phyloP scores from a whole-genome alignment of 2,888 invertebrate species.

The Plagodis pulveraria region DNA sequence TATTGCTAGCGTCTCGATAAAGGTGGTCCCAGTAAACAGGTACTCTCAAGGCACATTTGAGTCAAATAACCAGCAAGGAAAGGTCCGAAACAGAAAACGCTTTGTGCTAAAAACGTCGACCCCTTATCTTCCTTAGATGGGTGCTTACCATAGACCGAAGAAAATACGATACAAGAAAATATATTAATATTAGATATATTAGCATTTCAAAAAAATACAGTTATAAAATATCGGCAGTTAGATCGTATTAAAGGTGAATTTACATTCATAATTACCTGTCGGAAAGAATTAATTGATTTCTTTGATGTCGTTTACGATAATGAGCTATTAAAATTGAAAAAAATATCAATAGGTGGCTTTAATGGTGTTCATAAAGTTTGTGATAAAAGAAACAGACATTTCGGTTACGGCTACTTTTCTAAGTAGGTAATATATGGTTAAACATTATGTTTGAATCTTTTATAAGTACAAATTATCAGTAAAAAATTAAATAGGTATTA shows the following conservation, averaged over 20 bases:
- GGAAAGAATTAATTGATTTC: slow-evolving; percentile 28
- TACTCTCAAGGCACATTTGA: slow-evolving; percentile 75
- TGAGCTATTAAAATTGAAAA: slow-evolving; percentile 6
- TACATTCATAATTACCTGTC: slow-evolving; percentile 11
- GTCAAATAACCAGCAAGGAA: slow-evolving; percentile 77
- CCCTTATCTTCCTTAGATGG: slow-evolving; percentile 79
- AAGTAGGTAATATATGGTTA: too few relatives aligned
- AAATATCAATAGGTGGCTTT: background rate
- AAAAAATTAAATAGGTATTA: too few relatives aligned
- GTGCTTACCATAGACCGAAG: slow-evolving; percentile 70
- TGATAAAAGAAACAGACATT: background rate
- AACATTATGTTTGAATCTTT: too few relatives aligned
- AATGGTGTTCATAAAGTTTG: slow-evolving; percentile 4
- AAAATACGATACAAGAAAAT: slow-evolving; percentile 38
- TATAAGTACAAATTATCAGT: too few relatives aligned
- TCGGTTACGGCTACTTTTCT: background rate
- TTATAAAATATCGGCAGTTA: slow-evolving; percentile 2
- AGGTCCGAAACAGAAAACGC: slow-evolving; percentile 80
- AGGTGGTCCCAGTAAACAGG: slow-evolving; percentile 72
- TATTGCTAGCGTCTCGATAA: slow-evolving; percentile 72
- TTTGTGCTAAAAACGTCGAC: slow-evolving; percentile 84
- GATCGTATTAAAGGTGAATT: slow-evolving; percentile 5
- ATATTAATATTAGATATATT: background rate
- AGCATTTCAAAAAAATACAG: background rate
- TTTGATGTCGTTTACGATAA: slow-evolving; percentile 31